Conservation (phyloP, 2,888 invertebrate species). For the Ophonus ardosiacus region DNA sequence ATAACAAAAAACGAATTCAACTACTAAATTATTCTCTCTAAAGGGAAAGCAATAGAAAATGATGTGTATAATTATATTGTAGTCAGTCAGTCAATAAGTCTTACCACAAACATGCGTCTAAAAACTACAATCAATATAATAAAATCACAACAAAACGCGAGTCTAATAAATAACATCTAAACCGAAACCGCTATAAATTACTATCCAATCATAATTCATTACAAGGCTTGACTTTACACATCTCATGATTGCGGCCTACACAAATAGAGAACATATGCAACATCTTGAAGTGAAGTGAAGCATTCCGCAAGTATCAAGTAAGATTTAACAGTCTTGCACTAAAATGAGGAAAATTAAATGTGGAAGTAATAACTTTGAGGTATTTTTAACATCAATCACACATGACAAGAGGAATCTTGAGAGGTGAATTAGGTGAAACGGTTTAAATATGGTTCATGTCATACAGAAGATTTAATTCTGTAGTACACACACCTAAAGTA, state of each 20-base stretch:
- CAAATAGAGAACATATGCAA: background rate
- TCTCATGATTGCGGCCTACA: background rate
- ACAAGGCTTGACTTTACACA: background rate
- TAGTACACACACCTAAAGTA: too few species aligned
- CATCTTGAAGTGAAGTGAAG: background rate
- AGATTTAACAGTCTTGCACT: background rate
- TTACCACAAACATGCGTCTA: background rate
- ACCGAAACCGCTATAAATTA: slow-evolving; percentile 16
- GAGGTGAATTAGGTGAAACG: background rate
- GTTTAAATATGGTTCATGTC: background rate
- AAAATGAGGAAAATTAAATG: background rate
- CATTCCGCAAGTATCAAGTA: background rate
- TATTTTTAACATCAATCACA: background rate
- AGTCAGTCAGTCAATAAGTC: background rate
- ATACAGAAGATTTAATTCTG: too few species aligned
- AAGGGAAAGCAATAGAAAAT: too few species aligned
- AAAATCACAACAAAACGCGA: slow-evolving; percentile 18
- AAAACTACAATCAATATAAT: slow-evolving; percentile 1
- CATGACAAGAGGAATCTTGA: background rate
- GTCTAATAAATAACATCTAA: slow-evolving; percentile 21
- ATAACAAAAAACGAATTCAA: too few species aligned
- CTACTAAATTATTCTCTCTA: too few species aligned
- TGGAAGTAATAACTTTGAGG: background rate
- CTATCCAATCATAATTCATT: slow-evolving; percentile 1
- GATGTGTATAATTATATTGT: background rate